Evolutionary conservation across 2,888 invertebrate species (phyloP).

Genomic region (Tipula lateralis): DNA sequence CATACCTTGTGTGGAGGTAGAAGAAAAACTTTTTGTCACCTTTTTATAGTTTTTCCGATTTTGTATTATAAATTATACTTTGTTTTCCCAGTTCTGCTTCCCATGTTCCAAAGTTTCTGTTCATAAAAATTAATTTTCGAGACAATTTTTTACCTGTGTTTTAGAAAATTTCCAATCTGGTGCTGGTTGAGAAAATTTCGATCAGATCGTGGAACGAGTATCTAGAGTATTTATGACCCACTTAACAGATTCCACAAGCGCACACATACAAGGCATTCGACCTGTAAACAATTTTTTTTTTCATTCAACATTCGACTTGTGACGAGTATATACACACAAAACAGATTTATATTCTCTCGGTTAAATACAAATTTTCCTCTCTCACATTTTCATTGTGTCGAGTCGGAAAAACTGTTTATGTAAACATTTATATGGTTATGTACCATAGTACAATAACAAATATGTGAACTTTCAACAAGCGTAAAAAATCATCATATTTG

Average conservation of each 20-base stretch:
- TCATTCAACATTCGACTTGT: not conserved
- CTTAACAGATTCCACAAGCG: not conserved
- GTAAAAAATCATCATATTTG: not conserved
- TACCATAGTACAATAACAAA: not conserved
- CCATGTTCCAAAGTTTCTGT: not conserved
- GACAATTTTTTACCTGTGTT: not conserved
- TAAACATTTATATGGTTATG: not conserved
- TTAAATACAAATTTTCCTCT: not conserved
- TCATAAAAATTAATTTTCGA: not conserved
- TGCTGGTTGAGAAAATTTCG: not conserved
- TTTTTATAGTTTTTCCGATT: not conserved
- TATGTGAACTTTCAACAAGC: not conserved
- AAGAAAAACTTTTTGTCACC: not conserved
- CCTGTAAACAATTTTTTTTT: not conserved
- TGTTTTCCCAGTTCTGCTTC: not conserved
- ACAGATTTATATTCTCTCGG: not conserved
- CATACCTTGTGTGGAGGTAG: not conserved
- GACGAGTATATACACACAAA: not conserved
- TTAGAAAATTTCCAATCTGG: not conserved
- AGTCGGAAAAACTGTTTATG: not conserved
- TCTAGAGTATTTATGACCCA: not conserved
- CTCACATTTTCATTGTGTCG: not conserved
- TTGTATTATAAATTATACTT: not conserved
- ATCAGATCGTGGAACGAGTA: no score
- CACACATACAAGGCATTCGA: not conserved